Conservation (phyloP, 1,140 invertebrate species). For the Hycleus phaleratus region DNA sequence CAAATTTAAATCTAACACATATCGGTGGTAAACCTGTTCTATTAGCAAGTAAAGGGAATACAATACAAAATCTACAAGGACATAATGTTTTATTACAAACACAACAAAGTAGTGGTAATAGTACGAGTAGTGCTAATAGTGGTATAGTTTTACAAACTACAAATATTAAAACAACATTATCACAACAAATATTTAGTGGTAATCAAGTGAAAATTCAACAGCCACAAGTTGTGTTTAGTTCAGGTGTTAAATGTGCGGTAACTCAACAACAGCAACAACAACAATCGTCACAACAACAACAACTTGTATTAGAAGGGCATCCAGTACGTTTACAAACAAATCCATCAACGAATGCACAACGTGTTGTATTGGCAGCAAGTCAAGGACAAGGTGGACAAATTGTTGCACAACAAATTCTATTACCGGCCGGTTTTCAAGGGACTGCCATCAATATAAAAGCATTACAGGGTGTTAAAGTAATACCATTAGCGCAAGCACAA, state of each 20-base stretch:
- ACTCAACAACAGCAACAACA: not conserved
- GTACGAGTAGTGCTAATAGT: not conserved
- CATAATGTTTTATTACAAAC: slow-evolving; percentile 38
- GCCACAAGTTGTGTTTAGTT: slow-evolving; percentile 30
- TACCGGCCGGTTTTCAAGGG: slow-evolving; percentile 49
- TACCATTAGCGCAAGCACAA: slow-evolving; percentile 44
- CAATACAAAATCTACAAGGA: slow-evolving; percentile 38
- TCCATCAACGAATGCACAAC: slow-evolving; percentile 36
- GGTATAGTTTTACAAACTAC: slow-evolving; percentile 7
- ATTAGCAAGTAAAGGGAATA: slow-evolving; percentile 49
- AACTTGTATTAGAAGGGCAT: slow-evolving; percentile 42
- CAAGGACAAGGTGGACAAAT: slow-evolving; percentile 46
- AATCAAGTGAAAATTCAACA: slow-evolving; percentile 21
- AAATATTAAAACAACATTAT: slow-evolving; percentile 30
- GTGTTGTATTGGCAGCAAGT: slow-evolving; percentile 56
- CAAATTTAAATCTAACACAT: slow-evolving; percentile 47
- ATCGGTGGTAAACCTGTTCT: slow-evolving; percentile 58
- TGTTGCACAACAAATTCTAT: slow-evolving; percentile 47
- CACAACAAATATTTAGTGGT: slow-evolving; percentile 24
- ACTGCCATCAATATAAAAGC: slow-evolving; percentile 57
- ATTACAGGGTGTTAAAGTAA: slow-evolving; percentile 60
- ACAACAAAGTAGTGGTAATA: slow-evolving; percentile 1
- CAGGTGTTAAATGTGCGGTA: slow-evolving; percentile 12
- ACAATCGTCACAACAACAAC: slow-evolving; percentile 19
- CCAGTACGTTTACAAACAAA: slow-evolving; percentile 35